Conservation (phyloP, 1,140 invertebrate genomes). For the Drosophila eugracilis region DNA sequence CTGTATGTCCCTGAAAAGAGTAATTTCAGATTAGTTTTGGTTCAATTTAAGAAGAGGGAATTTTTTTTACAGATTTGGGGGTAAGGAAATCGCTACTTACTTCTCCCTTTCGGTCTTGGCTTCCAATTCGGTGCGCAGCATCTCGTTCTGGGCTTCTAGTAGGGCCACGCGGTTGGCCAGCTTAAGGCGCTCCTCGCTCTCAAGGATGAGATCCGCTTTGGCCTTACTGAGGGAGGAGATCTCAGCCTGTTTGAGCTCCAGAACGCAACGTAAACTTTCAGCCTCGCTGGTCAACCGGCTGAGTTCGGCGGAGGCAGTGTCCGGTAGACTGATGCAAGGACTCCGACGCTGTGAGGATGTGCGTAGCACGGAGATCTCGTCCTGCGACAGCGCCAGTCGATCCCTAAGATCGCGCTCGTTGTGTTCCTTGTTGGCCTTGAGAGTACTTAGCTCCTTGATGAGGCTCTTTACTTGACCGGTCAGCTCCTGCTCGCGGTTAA, state of each 20-base stretch:
- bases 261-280: conserved; percentile 90
- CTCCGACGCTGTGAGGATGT: conserved; percentile 60
- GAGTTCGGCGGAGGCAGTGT: conserved; percentile 55
- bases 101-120: conserved; percentile 86
- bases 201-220: conserved; percentile 86
- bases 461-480: conserved; percentile 64
- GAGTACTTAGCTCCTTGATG: conserved; percentile 63
- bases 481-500: conserved; percentile 74
- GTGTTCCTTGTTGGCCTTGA: conserved; percentile 56
- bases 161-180: conserved; percentile 86
- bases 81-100: conserved; percentile 77
- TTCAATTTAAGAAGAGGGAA: too few relatives aligned
- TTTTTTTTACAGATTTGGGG: not conserved
- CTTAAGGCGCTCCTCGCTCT: conserved; percentile 86
- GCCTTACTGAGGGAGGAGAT: conserved; percentile 89
- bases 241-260: conserved; percentile 91
- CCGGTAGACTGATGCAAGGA: conserved; percentile 45
- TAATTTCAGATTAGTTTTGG: conserved; percentile 6
- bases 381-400: conserved; percentile 69
- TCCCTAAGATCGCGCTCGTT: conserved; percentile 73
- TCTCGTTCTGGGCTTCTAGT: conserved; percentile 89
- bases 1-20: conserved; percentile 85
- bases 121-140: conserved; percentile 88
- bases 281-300: conserved; percentile 88
- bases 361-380: conserved; percentile 81